phyloP scores from a whole-genome alignment of 2,113 vertebrate species.

The Lynx canadensis region DNA sequence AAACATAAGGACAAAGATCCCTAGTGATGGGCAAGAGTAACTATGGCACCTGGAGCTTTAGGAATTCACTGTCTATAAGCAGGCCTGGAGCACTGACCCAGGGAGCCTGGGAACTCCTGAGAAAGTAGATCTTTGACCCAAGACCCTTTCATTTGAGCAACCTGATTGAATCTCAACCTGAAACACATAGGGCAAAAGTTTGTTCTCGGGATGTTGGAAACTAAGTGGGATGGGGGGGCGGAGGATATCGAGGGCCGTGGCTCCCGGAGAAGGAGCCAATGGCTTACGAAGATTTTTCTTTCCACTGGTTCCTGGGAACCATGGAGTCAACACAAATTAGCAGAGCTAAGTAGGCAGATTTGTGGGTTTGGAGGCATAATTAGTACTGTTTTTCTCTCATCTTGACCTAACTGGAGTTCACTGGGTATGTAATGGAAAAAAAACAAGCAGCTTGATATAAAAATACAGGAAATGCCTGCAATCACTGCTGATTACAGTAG shows the following conservation, averaged over 20 bases:
- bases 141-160: not conserved
- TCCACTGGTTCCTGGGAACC: conserved; percentile 6
- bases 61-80: not conserved
- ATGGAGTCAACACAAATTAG: conserved; percentile 72
- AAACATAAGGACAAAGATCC: not conserved
- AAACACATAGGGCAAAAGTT: not conserved
- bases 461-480: conserved; percentile 96
- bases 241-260: not conserved
- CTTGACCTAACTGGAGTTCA: conserved; percentile 86
- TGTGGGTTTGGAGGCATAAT: conserved; percentile 81
- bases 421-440: conserved; percentile 93
- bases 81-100: not conserved
- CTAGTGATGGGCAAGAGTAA: not conserved
- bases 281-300: not conserved
- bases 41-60: not conserved
- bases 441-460: conserved; percentile 89
- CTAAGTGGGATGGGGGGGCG: too few relatives aligned
- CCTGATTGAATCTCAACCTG: not conserved
- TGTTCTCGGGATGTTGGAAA: not conserved
- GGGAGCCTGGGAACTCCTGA: not conserved
- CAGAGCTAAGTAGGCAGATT: conserved; percentile 78
- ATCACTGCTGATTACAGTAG: conserved; percentile 89
- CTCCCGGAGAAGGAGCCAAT: not conserved
- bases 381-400: conserved; percentile 85
- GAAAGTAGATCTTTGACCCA: not conserved